Evolutionary conservation across 1,140 invertebrate genomes (phyloP).

Genomic region (Lordiphosa clarofinis): DNA sequence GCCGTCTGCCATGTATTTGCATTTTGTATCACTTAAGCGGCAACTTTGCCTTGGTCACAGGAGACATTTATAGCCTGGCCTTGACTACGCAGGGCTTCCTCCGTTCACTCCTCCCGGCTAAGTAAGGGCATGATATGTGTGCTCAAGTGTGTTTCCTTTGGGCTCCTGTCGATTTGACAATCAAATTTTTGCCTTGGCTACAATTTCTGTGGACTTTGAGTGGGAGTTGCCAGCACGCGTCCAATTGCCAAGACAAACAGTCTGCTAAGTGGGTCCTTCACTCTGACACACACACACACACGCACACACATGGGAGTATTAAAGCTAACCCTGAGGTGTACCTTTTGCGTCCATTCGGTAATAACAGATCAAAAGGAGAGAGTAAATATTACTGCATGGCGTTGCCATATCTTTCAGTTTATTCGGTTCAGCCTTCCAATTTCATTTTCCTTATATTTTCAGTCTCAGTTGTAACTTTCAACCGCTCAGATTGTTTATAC

Average conservation of each 20-base stretch:
- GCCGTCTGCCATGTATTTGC: conserved; percentile 62
- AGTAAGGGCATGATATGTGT: conserved; percentile 66
- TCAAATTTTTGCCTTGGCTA: conserved; percentile 53
- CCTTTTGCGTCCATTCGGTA: too few species aligned
- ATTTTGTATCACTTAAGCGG: conserved; percentile 77
- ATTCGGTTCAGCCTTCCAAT: too few species aligned
- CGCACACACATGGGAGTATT: neutral
- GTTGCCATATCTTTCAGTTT: too few species aligned
- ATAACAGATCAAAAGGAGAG: too few species aligned
- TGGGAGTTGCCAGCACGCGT: conserved; percentile 16
- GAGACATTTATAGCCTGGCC: conserved; percentile 64
- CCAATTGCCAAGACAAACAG: conserved; percentile 49
- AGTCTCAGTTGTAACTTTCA: too few species aligned
- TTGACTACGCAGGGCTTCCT: conserved; percentile 15
- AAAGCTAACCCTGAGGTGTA: too few species aligned
- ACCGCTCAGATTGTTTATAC: too few species aligned
- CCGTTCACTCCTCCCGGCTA: conserved; percentile 22
- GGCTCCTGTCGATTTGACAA: conserved; percentile 32
- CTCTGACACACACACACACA: conserved; percentile 25
- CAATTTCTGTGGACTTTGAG: conserved; percentile 37
- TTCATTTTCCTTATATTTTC: too few species aligned
- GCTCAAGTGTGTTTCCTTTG: conserved; percentile 34
- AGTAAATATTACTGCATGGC: too few species aligned
- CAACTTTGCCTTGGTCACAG: conserved; percentile 61
- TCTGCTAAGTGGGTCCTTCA: conserved; percentile 52